Evolutionary conservation across 2,888 invertebrate species (phyloP).

Genomic region (Drosophila ochracea): DNA sequence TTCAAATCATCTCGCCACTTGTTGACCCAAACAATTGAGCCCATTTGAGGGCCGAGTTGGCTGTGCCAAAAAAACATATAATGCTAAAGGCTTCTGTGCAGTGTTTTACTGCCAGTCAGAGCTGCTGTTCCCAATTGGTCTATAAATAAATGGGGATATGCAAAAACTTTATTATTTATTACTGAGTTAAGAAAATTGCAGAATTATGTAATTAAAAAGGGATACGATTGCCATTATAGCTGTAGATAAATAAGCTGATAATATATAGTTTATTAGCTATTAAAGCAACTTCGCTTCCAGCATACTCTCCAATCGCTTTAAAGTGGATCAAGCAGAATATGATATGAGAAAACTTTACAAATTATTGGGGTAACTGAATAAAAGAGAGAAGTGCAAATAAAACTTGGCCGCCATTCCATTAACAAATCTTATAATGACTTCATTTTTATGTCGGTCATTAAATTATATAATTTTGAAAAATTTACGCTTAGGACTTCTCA

Average conservation of each 20-base stretch:
- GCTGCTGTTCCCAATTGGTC: neutral
- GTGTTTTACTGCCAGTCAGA: constrained; percentile 2
- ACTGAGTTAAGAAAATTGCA: neutral
- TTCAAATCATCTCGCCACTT: constrained; percentile 23
- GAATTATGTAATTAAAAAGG: neutral
- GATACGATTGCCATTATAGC: neutral
- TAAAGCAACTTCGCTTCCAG: neutral
- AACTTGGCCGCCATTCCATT: constrained; percentile 13
- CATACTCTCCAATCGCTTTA: neutral
- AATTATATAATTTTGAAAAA: constrained; percentile 29
- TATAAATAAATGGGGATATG: neutral
- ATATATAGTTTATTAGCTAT: neutral
- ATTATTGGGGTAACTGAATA: neutral
- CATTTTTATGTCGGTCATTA: constrained; percentile 38
- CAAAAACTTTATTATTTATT: constrained; percentile 3
- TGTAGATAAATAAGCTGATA: neutral
- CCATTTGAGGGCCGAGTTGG: constrained; percentile 19
- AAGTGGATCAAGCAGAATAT: neutral
- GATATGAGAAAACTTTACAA: neutral
- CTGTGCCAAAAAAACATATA: constrained; percentile 18
- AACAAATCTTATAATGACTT: constrained; percentile 36
- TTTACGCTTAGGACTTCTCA: constrained; percentile 14
- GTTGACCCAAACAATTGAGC: constrained; percentile 37
- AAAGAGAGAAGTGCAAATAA: neutral
- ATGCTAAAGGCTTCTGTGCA: constrained; percentile 17